Evolutionary conservation across 2,888 invertebrate species (phyloP).

Genomic region (Beris chalybata): DNA sequence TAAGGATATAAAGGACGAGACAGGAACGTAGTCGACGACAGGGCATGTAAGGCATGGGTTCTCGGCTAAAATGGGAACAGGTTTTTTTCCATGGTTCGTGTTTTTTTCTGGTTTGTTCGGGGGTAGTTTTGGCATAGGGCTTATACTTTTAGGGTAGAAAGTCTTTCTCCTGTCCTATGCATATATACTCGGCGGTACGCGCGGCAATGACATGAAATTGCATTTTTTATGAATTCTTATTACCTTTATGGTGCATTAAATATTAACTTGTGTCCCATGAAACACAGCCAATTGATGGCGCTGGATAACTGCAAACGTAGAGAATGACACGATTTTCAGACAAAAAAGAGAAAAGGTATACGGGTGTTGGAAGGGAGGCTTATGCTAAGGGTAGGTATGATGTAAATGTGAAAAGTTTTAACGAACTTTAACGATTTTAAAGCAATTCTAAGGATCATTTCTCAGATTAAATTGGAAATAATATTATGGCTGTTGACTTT

Average conservation of each 20-base stretch:
- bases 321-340: slow-evolving; percentile 25
- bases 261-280: slow-evolving; percentile 58
- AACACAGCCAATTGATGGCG: slow-evolving; percentile 38
- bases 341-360: no score
- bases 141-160: slow-evolving; percentile 15
- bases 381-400: slow-evolving; percentile 20
- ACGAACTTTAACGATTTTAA: slow-evolving; percentile 33
- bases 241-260: slow-evolving; percentile 48
- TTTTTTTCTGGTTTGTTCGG: no score
- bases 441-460: slow-evolving; percentile 30
- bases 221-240: slow-evolving; percentile 46
- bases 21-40: slow-evolving; percentile 16
- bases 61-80: background rate
- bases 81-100: no score
- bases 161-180: slow-evolving; percentile 20
- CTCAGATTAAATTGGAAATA: slow-evolving; percentile 31
- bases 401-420: slow-evolving; percentile 33
- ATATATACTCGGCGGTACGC: slow-evolving; percentile 29
- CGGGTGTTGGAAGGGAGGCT: background rate
- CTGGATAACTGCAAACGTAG: slow-evolving; percentile 6
- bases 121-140: background rate
- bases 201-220: slow-evolving; percentile 41
- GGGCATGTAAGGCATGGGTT: slow-evolving; percentile 9
- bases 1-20: slow-evolving; percentile 21
- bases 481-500: slow-evolving; percentile 32